Base-by-base conservation (phyloP, 2,888 invertebrate species). In the Ephialtes manifestator region DNA sequence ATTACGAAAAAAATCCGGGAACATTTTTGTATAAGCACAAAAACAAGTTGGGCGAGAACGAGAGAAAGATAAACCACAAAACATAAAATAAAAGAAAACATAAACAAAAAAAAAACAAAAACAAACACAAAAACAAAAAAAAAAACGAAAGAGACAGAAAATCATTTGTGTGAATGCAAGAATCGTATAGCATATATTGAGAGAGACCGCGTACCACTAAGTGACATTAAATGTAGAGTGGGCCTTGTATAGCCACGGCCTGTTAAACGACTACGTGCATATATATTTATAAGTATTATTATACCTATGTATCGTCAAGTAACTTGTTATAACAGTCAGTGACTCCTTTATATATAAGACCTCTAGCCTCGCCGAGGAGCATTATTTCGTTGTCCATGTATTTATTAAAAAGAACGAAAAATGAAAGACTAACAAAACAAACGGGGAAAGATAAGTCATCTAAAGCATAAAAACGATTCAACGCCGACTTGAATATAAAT, bases 171-270 rank as follows among this genome's bases (percentile, higher is more conserved):
- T 85, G 85, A 88, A 87, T 88, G 88, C 53, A 81, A 76, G 75
- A 83, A 81, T 85, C 81, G 81, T 79, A 65, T 86, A 86, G 83
- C 81, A 84, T 86, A 79, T 80, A 83, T 80, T 78, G 75, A 72
- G 86, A 86, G 75, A 91, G 92, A 94, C 94, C 93, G 94, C 94
- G 93, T 91, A 94, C 93, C 94, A 94, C 93, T 83, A 83, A 88
- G 86, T 86, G 89, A 88, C 86, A 84, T 87, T 87, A 87, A 80
- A 87, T 90, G 88, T 92, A 92, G 43, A 13, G 93, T 90, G 93
- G 93, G 93, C 91, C 93, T 91, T 94, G 94, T 92, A 94, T 93
- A 94, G 94, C 94, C 94, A 94, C 94, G 94, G 93, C 94, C 94
- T 93, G 93, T 92, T 90, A 91, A 92, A 84, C 89, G 87, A 90